Evolutionary conservation across 2,797 vertebrate genomes (phyloP).

Genomic region (Rhincodon typus): DNA sequence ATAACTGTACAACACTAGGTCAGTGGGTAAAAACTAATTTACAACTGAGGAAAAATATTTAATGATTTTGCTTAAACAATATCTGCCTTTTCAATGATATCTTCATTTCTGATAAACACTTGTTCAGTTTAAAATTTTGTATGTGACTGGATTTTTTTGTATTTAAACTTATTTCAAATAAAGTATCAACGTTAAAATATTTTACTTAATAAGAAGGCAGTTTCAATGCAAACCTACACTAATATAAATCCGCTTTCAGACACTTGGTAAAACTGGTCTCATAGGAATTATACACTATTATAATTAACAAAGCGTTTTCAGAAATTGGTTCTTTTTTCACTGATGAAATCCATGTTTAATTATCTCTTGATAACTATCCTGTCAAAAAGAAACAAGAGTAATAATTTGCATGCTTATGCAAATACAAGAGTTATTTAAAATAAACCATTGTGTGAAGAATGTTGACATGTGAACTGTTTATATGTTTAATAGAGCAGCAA

Average conservation of each 20-base stretch:
- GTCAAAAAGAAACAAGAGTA: conserved; percentile 23
- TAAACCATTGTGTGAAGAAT: neutral
- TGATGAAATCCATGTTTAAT: neutral
- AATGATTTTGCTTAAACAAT: neutral
- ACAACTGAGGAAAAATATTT: neutral
- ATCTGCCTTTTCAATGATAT: neutral
- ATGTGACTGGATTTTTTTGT: neutral
- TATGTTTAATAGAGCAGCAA: neutral
- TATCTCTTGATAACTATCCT: neutral
- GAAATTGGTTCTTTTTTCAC: neutral
- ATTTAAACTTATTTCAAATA: neutral
- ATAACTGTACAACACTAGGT: neutral
- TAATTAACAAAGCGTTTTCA: neutral
- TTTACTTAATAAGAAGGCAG: neutral
- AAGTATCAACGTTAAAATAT: neutral
- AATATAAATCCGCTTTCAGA: neutral
- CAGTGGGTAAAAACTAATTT: neutral
- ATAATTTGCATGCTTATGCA: neutral
- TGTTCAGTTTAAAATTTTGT: neutral
- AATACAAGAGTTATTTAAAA: neutral
- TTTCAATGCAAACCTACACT: neutral
- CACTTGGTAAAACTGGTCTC: neutral
- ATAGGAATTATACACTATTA: neutral
- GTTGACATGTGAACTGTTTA: neutral
- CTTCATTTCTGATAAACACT: neutral